Conservation (phyloP, 1,140 invertebrate genomes). For the Cepaea nemoralis region DNA sequence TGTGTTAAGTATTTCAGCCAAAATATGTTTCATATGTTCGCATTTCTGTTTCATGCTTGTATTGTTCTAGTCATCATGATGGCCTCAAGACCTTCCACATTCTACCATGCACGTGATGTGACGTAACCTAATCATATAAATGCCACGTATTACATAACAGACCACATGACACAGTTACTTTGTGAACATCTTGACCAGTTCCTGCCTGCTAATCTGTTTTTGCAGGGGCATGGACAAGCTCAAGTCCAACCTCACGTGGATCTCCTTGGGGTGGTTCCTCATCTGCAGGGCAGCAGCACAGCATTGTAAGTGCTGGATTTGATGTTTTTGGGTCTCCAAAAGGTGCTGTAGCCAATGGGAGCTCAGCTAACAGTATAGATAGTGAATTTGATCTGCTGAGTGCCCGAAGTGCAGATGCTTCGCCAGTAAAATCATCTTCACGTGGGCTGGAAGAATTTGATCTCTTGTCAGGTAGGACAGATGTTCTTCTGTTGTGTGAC, state of each 20-base stretch:
- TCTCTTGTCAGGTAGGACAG: conserved; percentile 23
- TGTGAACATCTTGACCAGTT: too few relatives aligned
- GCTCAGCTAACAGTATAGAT: conserved; percentile 52
- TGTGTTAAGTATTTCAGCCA: too few relatives aligned
- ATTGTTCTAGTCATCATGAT: too few relatives aligned
- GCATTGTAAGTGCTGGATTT: conserved; percentile 14
- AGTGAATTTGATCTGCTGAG: conserved; percentile 67
- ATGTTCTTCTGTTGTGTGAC: too few relatives aligned
- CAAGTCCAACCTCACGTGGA: conserved; percentile 33
- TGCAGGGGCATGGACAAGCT: conserved; percentile 31
- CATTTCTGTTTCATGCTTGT: too few relatives aligned
- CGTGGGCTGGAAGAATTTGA: conserved; percentile 42
- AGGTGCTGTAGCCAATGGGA: conserved; percentile 53
- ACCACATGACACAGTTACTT: too few relatives aligned
- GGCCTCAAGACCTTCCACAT: too few relatives aligned
- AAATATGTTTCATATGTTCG: too few relatives aligned
- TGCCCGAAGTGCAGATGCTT: conserved; percentile 53
- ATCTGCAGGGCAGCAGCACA: conserved; percentile 13
- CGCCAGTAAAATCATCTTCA: conserved; percentile 49
- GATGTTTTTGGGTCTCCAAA: conserved; percentile 47
- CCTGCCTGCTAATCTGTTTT: not conserved
- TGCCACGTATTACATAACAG: too few relatives aligned
- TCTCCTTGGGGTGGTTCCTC: conserved; percentile 51
- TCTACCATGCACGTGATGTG: too few relatives aligned
- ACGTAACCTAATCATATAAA: too few relatives aligned